Evolutionary conservation across 2,113 vertebrate species (phyloP), one percentile per base, ranked within the genome.

Genomic region (Hemiscyllium ocellatum): DNA sequence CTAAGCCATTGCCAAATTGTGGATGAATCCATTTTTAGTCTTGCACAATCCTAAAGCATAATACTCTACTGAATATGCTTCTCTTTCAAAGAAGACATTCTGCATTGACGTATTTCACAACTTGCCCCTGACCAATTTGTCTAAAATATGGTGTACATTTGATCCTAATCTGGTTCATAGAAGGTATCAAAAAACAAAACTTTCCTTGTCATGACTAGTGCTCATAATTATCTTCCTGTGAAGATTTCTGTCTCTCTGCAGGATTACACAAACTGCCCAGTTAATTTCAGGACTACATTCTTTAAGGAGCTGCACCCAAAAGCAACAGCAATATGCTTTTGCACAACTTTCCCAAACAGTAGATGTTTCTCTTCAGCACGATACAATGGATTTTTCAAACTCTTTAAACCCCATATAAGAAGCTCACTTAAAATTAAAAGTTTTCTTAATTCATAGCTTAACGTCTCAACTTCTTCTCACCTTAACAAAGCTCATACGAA

Each of bases 401-500:
- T 76, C 33, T 70, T 70, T 24, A 70, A 33, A 22, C 17, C 20
- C 17, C 4, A 42, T 83, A 42, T 20, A 42, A 4, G 13, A 0
- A 42, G 80, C 4, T 83, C 42, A 83, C 42, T 83, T 83, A 83
- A 42, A 83, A 83, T 83, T 76, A 76, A 76, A 33, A 76, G 6
- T 37, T 42, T 90, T 90, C 20, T n/a, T 61, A 70, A 69, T 42
- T 69, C 10, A 70, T 26, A 22, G 26, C 1, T 56, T 8, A 89
- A 56, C 52, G 33, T 90, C 20, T 20, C n/a, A 26, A 8, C 37
- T 17, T 76, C 29, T 76, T 37, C 96, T 97, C 96, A 99, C 99
- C 98, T 99, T 99, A 96, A 99, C 99, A 96, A 99, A 99, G 97
- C 99, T 99, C 99, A 99, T 99, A 80, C 99, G 98, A 96, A 99